Evolutionary conservation across 2,113 vertebrate species (phyloP).

Genomic region (Neogobius melanostomus): DNA sequence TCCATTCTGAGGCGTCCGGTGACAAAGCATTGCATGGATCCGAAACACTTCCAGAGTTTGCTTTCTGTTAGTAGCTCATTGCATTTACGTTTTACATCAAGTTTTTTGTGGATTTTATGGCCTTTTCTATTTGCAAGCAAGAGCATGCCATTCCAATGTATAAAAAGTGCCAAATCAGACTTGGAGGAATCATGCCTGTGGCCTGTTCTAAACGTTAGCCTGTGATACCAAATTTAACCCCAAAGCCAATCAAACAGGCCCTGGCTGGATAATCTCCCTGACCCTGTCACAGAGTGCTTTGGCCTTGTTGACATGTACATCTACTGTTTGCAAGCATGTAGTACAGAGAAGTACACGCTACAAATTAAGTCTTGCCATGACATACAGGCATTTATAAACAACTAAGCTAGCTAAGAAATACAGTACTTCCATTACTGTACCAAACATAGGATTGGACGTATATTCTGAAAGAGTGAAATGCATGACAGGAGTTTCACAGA

Average conservation of each 20-base stretch:
- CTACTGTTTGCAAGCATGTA: slow-evolving; percentile 1
- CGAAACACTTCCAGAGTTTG: too few species aligned
- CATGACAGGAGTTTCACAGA: slow-evolving; percentile 67
- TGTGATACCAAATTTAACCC: slow-evolving; percentile 59
- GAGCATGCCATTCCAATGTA: background rate
- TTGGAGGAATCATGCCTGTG: background rate
- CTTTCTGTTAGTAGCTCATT: too few species aligned
- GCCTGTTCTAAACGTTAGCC: slow-evolving; percentile 18
- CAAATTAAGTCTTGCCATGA: slow-evolving; percentile 29
- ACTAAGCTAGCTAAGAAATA: slow-evolving; percentile 54
- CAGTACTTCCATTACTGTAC: slow-evolving; percentile 25
- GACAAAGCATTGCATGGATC: too few species aligned
- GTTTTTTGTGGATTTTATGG: too few species aligned
- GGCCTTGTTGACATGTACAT: background rate
- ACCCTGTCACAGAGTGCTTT: slow-evolving; percentile 9
- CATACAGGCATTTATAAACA: slow-evolving; percentile 47
- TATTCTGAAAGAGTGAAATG: slow-evolving; percentile 43
- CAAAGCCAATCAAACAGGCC: slow-evolving; percentile 64
- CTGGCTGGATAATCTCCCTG: slow-evolving; percentile 44
- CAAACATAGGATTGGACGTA: slow-evolving; percentile 14
- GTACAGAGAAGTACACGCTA: slow-evolving; percentile 7
- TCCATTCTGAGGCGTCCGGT: too few species aligned
- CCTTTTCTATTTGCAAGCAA: background rate
- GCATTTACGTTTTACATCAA: too few species aligned
- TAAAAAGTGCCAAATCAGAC: slow-evolving; percentile 6